phyloP scores from a whole-genome alignment of 2,113 vertebrate genomes.

The Origma solitaria region DNA sequence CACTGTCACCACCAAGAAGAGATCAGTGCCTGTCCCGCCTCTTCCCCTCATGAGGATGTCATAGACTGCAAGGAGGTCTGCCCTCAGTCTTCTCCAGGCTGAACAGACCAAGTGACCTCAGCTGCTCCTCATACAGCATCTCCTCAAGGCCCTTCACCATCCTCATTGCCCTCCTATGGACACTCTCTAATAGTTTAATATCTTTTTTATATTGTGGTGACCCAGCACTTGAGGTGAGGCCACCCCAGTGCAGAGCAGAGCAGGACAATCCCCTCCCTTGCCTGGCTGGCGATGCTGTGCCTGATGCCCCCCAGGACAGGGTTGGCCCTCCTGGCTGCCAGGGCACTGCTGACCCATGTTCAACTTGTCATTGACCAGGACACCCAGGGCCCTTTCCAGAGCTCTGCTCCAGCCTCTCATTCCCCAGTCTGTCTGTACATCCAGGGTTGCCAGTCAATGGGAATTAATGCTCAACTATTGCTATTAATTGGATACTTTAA shows the following conservation, averaged over 20 bases:
- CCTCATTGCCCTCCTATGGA: no score
- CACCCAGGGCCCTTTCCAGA: fast-evolving
- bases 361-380: fast-evolving
- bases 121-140: fast-evolving
- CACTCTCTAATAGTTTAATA: background rate
- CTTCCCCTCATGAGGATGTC: background rate
- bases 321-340: background rate
- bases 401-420: background rate
- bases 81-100: background rate
- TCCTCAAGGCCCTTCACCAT: background rate
- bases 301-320: background rate
- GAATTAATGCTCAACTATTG: background rate
- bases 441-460: background rate
- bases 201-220: background rate
- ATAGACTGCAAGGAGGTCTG: background rate
- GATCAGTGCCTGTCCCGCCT: background rate
- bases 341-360: background rate
- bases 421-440: background rate
- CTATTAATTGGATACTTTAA: background rate
- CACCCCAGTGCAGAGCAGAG: fast-evolving
- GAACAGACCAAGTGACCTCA: background rate
- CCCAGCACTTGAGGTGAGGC: fast-evolving
- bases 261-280: background rate
- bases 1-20: background rate
- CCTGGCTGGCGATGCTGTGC: fast-evolving